phyloP scores from a whole-genome alignment of 2,888 invertebrate species.

The Serripes groenlandicus region DNA sequence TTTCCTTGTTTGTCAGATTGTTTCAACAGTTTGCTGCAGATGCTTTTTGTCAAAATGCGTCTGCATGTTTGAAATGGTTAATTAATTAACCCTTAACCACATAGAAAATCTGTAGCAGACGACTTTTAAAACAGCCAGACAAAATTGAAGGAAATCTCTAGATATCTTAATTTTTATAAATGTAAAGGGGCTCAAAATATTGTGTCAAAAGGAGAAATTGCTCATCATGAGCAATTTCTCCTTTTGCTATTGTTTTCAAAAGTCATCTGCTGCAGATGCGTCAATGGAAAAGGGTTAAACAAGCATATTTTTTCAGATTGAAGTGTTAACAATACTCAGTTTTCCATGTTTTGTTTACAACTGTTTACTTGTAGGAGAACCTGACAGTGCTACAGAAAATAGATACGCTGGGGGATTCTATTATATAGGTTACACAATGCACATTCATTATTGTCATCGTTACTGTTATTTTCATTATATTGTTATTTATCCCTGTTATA shows the following conservation, averaged over 20 bases:
- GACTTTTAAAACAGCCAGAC: too few relatives aligned
- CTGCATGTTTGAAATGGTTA: too few relatives aligned
- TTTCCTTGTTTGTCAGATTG: too few relatives aligned
- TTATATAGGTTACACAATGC: conserved; percentile 50
- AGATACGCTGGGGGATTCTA: conserved; percentile 43
- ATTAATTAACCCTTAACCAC: too few relatives aligned
- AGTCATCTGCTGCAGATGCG: not conserved
- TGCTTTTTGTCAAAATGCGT: too few relatives aligned
- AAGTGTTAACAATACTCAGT: not conserved
- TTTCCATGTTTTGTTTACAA: not conserved
- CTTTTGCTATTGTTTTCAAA: conserved; percentile 2
- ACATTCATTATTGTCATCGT: not conserved
- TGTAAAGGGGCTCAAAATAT: not conserved
- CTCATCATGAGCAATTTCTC: not conserved
- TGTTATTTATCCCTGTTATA: not conserved
- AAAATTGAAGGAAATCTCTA: not conserved
- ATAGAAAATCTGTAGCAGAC: too few relatives aligned
- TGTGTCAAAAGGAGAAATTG: not conserved
- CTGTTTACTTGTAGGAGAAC: conserved; percentile 9
- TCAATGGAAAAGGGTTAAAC: not conserved
- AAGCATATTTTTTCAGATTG: too few relatives aligned
- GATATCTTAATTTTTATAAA: not conserved
- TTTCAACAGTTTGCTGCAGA: too few relatives aligned
- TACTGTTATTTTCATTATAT: too few relatives aligned
- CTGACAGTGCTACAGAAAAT: not conserved